phyloP scores from a whole-genome alignment of 2,797 vertebrate species.

The Sylvia borin region DNA sequence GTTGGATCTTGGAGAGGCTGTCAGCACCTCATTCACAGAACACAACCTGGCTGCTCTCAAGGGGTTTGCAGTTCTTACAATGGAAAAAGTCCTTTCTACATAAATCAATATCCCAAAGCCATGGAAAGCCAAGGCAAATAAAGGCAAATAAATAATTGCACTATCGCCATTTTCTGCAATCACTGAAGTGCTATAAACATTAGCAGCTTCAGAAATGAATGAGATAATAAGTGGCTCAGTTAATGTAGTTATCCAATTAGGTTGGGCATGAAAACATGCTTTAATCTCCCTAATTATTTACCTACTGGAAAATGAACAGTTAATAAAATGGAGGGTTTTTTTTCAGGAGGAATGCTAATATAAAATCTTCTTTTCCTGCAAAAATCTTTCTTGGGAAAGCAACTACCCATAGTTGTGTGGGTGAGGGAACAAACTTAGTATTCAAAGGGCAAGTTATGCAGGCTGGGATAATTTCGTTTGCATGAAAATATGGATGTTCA shows the following conservation, averaged over 20 bases:
- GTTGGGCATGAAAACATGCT: neutral
- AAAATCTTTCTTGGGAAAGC: neutral
- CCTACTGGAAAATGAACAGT: neutral
- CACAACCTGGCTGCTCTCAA: neutral
- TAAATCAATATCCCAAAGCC: slow-evolving; percentile 14
- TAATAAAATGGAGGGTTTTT: neutral
- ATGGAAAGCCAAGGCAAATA: neutral
- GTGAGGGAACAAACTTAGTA: neutral
- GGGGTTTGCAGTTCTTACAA: neutral
- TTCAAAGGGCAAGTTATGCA: neutral
- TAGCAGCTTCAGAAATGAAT: neutral
- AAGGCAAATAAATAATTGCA: neutral
- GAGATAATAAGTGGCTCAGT: neutral
- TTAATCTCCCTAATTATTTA: neutral
- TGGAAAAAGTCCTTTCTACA: neutral
- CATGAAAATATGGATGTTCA: neutral
- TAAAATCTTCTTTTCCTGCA: neutral
- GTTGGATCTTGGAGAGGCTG: neutral
- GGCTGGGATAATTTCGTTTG: neutral
- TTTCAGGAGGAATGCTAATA: neutral
- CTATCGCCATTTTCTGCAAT: neutral
- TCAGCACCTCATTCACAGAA: neutral
- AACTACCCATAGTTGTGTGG: neutral
- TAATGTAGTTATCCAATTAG: neutral
- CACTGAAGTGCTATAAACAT: neutral